Evolutionary conservation across 2,797 vertebrate genomes (phyloP).

Genomic region (Eremophila alpestris): DNA sequence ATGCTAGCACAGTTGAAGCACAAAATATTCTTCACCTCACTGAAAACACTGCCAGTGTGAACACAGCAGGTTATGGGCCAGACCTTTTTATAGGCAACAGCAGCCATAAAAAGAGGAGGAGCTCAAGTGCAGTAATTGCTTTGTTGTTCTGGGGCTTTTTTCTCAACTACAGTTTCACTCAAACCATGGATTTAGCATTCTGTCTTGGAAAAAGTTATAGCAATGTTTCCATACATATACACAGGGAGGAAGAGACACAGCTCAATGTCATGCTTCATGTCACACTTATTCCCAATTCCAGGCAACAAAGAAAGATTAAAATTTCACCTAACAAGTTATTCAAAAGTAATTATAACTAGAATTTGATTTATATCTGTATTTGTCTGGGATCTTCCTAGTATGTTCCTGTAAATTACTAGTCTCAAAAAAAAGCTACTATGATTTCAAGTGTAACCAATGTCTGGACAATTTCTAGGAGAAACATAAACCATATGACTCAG

Average conservation of each 20-base stretch:
- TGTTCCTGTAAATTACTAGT: not conserved
- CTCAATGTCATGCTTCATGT: not conserved
- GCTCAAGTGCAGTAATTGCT: not conserved
- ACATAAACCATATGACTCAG: not conserved
- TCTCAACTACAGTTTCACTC: not conserved
- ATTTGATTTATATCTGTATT: not conserved
- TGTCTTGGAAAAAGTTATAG: not conserved
- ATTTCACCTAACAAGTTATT: not conserved
- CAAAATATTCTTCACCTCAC: not conserved
- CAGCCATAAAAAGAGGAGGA: conserved; percentile 55
- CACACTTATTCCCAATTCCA: not conserved
- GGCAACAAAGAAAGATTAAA: not conserved
- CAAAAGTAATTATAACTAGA: not conserved
- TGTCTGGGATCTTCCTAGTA: not conserved
- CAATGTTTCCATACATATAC: not conserved
- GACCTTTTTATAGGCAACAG: not conserved
- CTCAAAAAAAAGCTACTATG: not conserved
- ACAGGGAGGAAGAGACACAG: not conserved
- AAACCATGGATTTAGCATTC: not conserved
- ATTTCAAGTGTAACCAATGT: not conserved
- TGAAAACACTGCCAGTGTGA: not conserved
- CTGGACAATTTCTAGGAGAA: not conserved
- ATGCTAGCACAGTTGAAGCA: not conserved
- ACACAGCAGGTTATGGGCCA: not conserved
- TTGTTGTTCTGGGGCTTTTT: not conserved